phyloP scores from a whole-genome alignment of 2,113 vertebrate species.

The Eleginops maclovinus region DNA sequence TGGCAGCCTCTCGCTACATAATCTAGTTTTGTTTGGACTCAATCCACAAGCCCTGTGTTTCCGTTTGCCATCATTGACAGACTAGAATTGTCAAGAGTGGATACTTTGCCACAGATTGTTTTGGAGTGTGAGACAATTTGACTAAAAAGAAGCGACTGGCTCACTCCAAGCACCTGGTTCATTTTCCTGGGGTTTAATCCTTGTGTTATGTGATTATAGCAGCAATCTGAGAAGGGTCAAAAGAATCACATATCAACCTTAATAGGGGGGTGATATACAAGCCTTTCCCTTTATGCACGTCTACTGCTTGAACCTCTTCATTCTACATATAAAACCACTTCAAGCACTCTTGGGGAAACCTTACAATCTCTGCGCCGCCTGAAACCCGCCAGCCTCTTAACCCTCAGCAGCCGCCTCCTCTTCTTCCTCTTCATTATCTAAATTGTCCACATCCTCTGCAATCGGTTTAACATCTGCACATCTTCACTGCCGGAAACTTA shows the following conservation, averaged over 20 bases:
- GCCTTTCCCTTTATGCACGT: constrained; percentile 40
- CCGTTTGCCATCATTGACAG: constrained; percentile 5
- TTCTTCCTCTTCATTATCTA: constrained; percentile 48
- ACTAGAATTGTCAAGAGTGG: constrained; percentile 4
- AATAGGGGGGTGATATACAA: constrained; percentile 35
- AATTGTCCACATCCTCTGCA: constrained; percentile 38
- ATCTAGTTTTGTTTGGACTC: constrained; percentile 35
- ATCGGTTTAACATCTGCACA: constrained; percentile 36
- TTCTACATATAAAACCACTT: constrained; percentile 54
- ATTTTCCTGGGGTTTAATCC: constrained; percentile 55
- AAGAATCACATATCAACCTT: constrained; percentile 55
- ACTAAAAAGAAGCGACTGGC: constrained; percentile 23
- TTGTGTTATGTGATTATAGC: constrained; percentile 47
- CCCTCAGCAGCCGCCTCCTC: constrained; percentile 33
- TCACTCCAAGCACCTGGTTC: constrained; percentile 47
- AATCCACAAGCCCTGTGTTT: constrained; percentile 33
- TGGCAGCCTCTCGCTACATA: constrained; percentile 15
- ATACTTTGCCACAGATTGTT: constrained; percentile 37
- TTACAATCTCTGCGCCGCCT: constrained; percentile 38
- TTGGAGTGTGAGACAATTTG: constrained; percentile 26
- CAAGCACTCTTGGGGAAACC: constrained; percentile 43
- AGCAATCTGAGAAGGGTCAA: constrained; percentile 64
- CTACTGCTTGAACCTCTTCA: constrained; percentile 47
- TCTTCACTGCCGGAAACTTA: neutral
- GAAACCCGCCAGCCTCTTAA: constrained; percentile 50